Conservation (phyloP, 2,888 invertebrate genomes). For the Bimastos eiseni region DNA sequence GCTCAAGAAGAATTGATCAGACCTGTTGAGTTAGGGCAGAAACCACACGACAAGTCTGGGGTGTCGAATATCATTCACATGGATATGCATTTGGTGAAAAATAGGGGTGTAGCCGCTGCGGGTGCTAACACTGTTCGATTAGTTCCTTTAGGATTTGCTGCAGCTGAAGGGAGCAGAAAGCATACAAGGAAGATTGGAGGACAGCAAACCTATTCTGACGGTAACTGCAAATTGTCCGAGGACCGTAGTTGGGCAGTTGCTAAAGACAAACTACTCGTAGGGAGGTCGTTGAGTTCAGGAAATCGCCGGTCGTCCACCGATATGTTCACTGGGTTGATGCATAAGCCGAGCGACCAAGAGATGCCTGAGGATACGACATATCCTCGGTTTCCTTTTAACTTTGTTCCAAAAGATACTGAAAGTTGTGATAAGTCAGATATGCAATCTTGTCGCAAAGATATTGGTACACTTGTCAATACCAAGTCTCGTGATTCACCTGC, state of each 20-base stretch:
- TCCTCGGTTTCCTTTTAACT: neutral
- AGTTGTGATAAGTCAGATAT: neutral
- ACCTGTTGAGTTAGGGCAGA: neutral
- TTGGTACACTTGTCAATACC: neutral
- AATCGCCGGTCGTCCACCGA: neutral
- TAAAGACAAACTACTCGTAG: neutral
- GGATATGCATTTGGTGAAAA: neutral
- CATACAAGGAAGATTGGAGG: neutral
- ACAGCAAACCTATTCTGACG: neutral
- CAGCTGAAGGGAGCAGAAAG: neutral
- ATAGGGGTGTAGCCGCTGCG: neutral
- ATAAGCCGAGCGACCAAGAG: neutral
- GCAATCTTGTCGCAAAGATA: neutral
- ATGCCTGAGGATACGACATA: neutral
- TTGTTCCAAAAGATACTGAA: neutral
- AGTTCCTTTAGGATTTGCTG: neutral
- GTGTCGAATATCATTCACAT: neutral
- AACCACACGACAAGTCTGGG: neutral
- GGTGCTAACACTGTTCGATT: neutral
- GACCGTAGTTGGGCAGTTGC: neutral
- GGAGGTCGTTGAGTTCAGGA: neutral
- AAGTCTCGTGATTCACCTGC: neutral
- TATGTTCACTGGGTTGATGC: neutral
- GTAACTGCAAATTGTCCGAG: neutral
- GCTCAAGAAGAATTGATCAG: neutral